Evolutionary conservation across 2,797 vertebrate species (phyloP), one percentile per base, ranked within the genome.

Genomic region (Molossus molossus): DNA sequence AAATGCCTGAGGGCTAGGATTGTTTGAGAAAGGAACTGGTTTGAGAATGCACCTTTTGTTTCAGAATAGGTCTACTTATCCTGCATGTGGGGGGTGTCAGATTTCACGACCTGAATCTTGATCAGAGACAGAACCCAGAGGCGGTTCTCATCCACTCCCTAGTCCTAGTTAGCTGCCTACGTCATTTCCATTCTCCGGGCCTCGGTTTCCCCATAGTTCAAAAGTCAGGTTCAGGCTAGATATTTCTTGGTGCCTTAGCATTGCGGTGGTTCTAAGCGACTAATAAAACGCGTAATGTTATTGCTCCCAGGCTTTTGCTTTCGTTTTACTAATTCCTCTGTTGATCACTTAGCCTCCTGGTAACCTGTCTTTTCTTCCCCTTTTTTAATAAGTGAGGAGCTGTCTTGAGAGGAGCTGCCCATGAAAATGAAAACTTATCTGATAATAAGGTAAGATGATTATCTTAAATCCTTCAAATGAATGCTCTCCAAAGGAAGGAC

Each of bases 1-100:
- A 4, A 97, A 33, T 9, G 84, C 93, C 97, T 70, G 29, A 96
- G 83, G 50, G 82, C 84, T 73, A 60, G 8, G 57, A 58, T 25
- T 85, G 75, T 84, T 10, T 21, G 40, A 82, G 94, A 91, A 95
- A 96, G 45, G 93, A 97, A 97, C 96, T 95, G 84, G 62, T 92
- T 95, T 91, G 76, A 86, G 97, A 96, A 93, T 93, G 90, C 97
- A 94, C 62, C 83, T 90, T 96, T 91, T 92, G 72, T 91, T 92
- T 97, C 87, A 69, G 89, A 87, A 95, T 95, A 17, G 45, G 48
- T 87, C 95, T 76, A 13, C 93, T 84, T 94, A 73, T 77, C 67
- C 18, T 23, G 25, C 40, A 81, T 85, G 40, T 85, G 82, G 57
- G 53, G 33, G 86, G 79, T 79, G 20, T 48, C 81, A 60, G 27